These are phyloP conservation scores for Drosophila athabasca DNA, from an alignment of 1,140 invertebrate species.

Conservation along the genomic window DNA sequence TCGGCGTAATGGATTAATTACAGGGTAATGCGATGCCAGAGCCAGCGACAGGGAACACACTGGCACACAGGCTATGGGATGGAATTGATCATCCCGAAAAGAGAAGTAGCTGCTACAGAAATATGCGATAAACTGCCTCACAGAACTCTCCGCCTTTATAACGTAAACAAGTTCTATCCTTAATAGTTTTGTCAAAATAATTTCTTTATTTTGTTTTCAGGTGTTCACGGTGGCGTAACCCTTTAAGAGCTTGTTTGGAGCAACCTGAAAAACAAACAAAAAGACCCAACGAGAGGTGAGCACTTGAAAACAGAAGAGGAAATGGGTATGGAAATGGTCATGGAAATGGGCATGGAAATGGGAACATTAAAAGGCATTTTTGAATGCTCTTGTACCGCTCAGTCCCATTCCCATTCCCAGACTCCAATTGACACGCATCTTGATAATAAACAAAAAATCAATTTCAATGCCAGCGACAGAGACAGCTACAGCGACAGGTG, in stretches of 20 bases:
- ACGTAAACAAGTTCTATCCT: too few species aligned
- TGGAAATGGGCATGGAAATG: not conserved
- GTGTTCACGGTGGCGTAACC: too few species aligned
- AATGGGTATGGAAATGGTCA: not conserved
- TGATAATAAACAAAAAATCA: conserved; percentile 12
- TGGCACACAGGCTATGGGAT: too few species aligned
- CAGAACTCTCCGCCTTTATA: too few species aligned
- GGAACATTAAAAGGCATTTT: conserved; percentile 17
- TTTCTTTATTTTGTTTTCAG: too few species aligned
- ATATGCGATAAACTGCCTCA: too few species aligned
- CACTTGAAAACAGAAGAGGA: not conserved
- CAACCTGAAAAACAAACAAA: conserved; percentile 11
- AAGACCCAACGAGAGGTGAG: conserved; percentile 1
- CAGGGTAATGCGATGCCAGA: conserved; percentile 38
- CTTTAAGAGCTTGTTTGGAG: conserved; percentile 5
- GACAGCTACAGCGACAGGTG: conserved; percentile 43
- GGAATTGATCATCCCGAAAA: not conserved
- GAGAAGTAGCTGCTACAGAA: too few species aligned
- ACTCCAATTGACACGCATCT: not conserved
- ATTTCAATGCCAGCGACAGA: conserved; percentile 36
- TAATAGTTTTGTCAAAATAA: too few species aligned
- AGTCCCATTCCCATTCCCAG: not conserved
- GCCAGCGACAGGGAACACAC: not conserved
- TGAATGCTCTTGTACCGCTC: conserved; percentile 24
- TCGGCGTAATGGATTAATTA: conserved; percentile 72